A percentile compares a stretch with the other conserved stretches of the same genome.
Evolutionary conservation across 2,113 vertebrate species (phyloP).

Genomic region (Macroglossus sobrinus): DNA sequence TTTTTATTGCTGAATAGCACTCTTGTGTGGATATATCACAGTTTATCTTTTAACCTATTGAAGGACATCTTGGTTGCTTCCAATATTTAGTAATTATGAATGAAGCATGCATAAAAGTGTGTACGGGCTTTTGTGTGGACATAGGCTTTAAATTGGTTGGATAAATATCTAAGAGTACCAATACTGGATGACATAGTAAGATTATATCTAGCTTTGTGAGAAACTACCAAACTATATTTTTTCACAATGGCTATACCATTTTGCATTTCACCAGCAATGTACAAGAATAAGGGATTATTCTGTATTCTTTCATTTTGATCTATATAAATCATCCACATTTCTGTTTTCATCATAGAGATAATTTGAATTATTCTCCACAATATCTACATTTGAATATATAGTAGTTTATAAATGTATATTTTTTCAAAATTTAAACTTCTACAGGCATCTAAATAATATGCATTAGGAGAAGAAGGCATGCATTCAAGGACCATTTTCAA

Average conservation of each 20-base stretch:
- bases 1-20: neutral
- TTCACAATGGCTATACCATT: neutral
- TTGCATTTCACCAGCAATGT: neutral
- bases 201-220: neutral
- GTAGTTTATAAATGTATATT: neutral
- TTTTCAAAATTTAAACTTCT: neutral
- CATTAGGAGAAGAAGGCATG: neutral
- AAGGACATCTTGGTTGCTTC: neutral
- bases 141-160: neutral
- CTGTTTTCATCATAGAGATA: neutral
- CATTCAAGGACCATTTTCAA: neutral
- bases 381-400: neutral
- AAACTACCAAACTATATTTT: neutral
- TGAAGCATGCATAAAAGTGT: neutral
- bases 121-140: neutral
- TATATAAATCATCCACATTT: neutral
- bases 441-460: neutral
- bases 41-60: neutral
- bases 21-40: neutral
- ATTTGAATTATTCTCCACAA: neutral
- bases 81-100: neutral
- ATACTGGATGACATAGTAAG: neutral
- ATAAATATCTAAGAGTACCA: neutral
- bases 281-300: neutral
- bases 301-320: neutral